phyloP scores from a whole-genome alignment of 2,113 vertebrate species.

The Cyphomyrus discorhynchus region DNA sequence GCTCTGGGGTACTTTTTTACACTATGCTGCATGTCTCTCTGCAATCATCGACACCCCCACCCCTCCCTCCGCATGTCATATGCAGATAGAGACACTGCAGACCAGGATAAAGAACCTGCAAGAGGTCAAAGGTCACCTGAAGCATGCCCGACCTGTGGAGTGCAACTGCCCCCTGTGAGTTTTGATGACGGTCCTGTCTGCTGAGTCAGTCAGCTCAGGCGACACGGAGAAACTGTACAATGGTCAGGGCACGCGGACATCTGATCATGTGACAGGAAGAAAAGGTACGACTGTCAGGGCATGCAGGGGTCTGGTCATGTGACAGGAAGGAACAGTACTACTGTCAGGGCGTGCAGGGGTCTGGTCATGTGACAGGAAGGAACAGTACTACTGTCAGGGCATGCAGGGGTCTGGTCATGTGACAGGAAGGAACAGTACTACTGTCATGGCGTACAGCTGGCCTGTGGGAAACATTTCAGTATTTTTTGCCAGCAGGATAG shows the following conservation, averaged over 20 bases:
- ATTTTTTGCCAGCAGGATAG: not conserved
- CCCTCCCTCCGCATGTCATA: not conserved
- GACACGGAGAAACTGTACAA: not conserved
- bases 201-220: not conserved
- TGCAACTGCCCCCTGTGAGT: constrained; percentile 66
- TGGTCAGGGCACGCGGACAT: not conserved
- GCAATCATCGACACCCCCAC: not conserved
- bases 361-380: not conserved
- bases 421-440: not conserved
- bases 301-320: not conserved
- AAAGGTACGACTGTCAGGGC: not conserved
- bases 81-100: constrained; percentile 90
- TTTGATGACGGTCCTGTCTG: not conserved
- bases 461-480: not conserved
- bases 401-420: not conserved
- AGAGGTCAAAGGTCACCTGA: constrained; percentile 89
- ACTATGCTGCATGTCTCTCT: not conserved
- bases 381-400: not conserved
- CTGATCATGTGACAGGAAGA: not conserved
- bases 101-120: constrained; percentile 94
- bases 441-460: not conserved
- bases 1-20: not conserved
- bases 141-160: constrained; percentile 83
- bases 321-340: not conserved
- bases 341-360: not conserved